Percentiles rank a stretch among this genome's conserved stretches.
These are phyloP conservation scores for Buathra laborator DNA, from an alignment of 2,888 invertebrate species.

Conservation along the genomic window DNA sequence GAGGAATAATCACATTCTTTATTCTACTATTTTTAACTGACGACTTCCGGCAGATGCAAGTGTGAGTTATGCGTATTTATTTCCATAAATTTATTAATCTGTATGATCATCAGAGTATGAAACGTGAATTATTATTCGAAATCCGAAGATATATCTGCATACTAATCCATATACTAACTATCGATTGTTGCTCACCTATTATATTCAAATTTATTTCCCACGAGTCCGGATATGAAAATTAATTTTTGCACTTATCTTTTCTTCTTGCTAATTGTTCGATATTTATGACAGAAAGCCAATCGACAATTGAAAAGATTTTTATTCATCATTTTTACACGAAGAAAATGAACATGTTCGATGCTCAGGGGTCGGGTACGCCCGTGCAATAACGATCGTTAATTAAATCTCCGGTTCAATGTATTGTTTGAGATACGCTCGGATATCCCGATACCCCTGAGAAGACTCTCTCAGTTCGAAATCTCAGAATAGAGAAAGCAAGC, in stretches of 20 bases:
- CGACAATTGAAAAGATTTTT: neutral
- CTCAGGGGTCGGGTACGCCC: neutral
- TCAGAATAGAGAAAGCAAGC: conserved; percentile 30
- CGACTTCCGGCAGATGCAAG: too few relatives aligned
- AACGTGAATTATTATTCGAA: too few relatives aligned
- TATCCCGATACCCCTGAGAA: conserved; percentile 23
- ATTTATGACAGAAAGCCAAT: neutral
- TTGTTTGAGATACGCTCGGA: neutral
- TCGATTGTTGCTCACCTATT: too few relatives aligned
- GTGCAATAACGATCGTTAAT: conserved; percentile 17
- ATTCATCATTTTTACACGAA: neutral
- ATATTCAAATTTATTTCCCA: too few relatives aligned
- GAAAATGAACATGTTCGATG: neutral
- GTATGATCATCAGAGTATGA: too few relatives aligned
- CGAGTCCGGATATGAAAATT: neutral
- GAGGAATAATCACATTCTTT: too few relatives aligned
- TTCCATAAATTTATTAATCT: too few relatives aligned
- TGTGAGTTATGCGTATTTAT: too few relatives aligned
- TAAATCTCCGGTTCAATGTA: conserved; percentile 8
- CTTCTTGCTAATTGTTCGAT: neutral
- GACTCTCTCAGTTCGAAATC: conserved; percentile 15
- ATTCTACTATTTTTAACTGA: too few relatives aligned
- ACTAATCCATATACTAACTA: too few relatives aligned
- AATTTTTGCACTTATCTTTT: neutral
- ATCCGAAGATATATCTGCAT: too few relatives aligned